phyloP scores from a whole-genome alignment of 2,888 invertebrate genomes.

The Eupithecia tripunctaria region DNA sequence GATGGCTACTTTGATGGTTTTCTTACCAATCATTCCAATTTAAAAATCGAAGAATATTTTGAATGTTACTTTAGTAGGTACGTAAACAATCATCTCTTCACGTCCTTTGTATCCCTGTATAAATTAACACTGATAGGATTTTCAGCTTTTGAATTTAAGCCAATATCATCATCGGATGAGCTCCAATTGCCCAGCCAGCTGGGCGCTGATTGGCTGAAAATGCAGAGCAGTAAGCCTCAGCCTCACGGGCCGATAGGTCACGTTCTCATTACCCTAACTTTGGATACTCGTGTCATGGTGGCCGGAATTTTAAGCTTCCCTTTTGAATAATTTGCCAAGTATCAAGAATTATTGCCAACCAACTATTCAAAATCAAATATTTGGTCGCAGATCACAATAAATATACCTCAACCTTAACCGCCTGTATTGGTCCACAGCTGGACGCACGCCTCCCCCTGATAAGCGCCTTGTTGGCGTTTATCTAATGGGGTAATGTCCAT shows the following conservation, averaged over 20 bases:
- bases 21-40: background rate
- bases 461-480: too few species aligned
- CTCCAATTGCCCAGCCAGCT: conserved; percentile 14
- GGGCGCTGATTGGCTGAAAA: conserved; percentile 52
- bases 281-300: conserved; percentile 36
- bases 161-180: conserved; percentile 21
- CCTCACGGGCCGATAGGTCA: conserved; percentile 70
- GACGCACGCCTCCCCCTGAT: too few species aligned
- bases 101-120: background rate
- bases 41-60: background rate
- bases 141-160: conserved; percentile 5
- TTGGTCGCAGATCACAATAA: background rate
- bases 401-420: too few species aligned
- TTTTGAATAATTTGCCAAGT: background rate
- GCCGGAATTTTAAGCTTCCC: conserved; percentile 1
- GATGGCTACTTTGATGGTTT: too few species aligned
- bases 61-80: background rate
- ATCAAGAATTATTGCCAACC: background rate
- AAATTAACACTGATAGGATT: background rate
- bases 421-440: too few species aligned
- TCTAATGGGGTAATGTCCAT: too few species aligned
- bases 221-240: conserved; percentile 58
- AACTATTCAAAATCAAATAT: background rate
- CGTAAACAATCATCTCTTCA: background rate
- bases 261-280: conserved; percentile 74